Evolutionary conservation across 2,113 vertebrate genomes (phyloP).

Genomic region (Epinephelus lanceolatus): DNA sequence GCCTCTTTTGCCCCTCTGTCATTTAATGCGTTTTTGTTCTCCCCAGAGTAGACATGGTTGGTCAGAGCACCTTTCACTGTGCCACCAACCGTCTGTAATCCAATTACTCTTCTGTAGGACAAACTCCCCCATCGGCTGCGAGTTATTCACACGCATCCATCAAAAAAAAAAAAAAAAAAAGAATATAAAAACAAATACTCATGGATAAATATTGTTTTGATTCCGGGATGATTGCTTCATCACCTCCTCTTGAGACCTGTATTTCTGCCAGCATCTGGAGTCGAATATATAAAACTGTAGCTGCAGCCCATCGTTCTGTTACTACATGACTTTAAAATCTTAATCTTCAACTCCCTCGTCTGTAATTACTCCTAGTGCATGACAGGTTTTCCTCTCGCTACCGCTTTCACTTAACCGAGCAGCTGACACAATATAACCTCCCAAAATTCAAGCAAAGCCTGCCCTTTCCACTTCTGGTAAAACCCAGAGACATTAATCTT

Average conservation of each 20-base stretch:
- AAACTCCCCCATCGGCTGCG: slow-evolving; percentile 9
- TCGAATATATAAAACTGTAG: slow-evolving; percentile 14
- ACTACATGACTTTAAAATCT: slow-evolving; percentile 41
- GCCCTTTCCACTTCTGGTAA: slow-evolving; percentile 31
- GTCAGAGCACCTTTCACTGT: slow-evolving; percentile 53
- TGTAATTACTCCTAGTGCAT: slow-evolving; percentile 42
- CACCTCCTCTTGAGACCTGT: not conserved
- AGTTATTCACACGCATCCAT: slow-evolving; percentile 22
- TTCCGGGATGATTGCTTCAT: slow-evolving; percentile 14
- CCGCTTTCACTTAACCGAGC: slow-evolving; percentile 34
- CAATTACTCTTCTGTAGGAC: slow-evolving; percentile 58
- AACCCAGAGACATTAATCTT: slow-evolving; percentile 42
- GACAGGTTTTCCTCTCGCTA: slow-evolving; percentile 40
- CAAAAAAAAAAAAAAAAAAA: not conserved
- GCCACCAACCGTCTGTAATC: slow-evolving; percentile 63
- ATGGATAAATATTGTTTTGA: slow-evolving; percentile 27
- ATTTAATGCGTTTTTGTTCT: slow-evolving; percentile 65
- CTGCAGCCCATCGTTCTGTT: slow-evolving; percentile 43
- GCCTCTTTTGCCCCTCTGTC: slow-evolving; percentile 49
- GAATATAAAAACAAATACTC: slow-evolving; percentile 9
- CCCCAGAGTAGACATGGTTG: slow-evolving; percentile 56
- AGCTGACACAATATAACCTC: slow-evolving; percentile 43
- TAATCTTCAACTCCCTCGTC: slow-evolving; percentile 45
- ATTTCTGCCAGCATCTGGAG: not conserved
- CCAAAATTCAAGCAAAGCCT: slow-evolving; percentile 32